Percentiles rank a stretch among this genome's conserved stretches.
Evolutionary conservation across 2,113 vertebrate species (phyloP).

Genomic region (Balaenoptera acutorostrata): DNA sequence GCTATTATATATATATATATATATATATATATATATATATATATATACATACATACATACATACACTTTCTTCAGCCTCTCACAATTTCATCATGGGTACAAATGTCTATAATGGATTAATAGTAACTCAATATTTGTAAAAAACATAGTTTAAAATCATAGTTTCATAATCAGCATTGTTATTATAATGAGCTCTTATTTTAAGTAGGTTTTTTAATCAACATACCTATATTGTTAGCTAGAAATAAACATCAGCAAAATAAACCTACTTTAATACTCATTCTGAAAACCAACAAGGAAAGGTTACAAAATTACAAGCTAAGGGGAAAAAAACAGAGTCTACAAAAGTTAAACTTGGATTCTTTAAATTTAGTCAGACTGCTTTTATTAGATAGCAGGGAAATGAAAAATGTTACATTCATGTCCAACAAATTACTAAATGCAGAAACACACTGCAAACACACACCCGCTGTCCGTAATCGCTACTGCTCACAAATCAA

Average conservation of each 20-base stretch:
- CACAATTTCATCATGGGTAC: not conserved
- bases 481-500: constrained; percentile 20
- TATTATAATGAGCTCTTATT: not conserved
- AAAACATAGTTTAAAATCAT: not conserved
- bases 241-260: constrained; percentile 17
- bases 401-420: constrained; percentile 30
- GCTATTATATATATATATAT: not conserved
- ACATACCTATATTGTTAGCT: not conserved
- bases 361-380: not conserved
- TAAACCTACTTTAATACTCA: not conserved
- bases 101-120: not conserved
- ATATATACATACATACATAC: too few relatives aligned
- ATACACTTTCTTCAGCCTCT: not conserved
- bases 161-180: not conserved
- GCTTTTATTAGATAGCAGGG: constrained; percentile 5
- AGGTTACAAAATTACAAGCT: constrained; percentile 12
- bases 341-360: constrained; percentile 9
- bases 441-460: not conserved
- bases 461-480: not conserved
- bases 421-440: constrained; percentile 31
- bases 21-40: not conserved
- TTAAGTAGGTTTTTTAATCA: not conserved
- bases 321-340: not conserved
- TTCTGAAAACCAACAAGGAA: not conserved
- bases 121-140: not conserved